phyloP scores from a whole-genome alignment of 1,140 invertebrate species.

The Anoplolepis gracilipes region DNA sequence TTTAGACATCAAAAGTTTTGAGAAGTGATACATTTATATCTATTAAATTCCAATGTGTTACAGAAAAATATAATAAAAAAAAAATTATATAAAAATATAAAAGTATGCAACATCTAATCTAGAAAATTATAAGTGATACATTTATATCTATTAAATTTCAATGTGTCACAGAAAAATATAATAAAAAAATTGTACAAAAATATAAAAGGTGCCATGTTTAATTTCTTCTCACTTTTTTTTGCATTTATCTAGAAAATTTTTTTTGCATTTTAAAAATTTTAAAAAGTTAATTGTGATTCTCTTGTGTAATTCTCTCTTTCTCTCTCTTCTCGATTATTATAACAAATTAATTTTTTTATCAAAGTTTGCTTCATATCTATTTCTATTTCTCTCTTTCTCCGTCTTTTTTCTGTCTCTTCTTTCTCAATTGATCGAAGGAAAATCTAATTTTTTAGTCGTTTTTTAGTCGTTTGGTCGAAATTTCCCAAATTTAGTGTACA shows the following conservation, averaged over 20 bases:
- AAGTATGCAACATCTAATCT: neutral
- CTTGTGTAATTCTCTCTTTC: neutral
- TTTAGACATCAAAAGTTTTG: neutral
- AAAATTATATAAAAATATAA: neutral
- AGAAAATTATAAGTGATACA: neutral
- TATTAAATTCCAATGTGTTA: neutral
- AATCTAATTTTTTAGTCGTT: neutral
- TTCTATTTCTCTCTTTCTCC: too few species aligned
- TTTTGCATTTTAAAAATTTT: neutral
- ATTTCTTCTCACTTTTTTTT: neutral
- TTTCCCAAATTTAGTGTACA: slow-evolving; percentile 44
- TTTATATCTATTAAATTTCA: neutral
- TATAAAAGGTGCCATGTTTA: too few species aligned
- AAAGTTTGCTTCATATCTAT: neutral
- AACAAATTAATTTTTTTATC: neutral
- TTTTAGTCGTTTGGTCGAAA: too few species aligned
- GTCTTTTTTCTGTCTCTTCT: too few species aligned
- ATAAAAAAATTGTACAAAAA: neutral
- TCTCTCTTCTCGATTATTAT: neutral
- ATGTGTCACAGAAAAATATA: neutral
- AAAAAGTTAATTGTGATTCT: too few species aligned
- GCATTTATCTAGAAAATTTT: neutral
- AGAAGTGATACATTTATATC: neutral
- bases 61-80: neutral
- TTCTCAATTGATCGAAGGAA: too few species aligned